These are phyloP conservation scores for Diaphora mendica DNA, from an alignment of 2,888 invertebrate genomes.

Conservation along the genomic window DNA sequence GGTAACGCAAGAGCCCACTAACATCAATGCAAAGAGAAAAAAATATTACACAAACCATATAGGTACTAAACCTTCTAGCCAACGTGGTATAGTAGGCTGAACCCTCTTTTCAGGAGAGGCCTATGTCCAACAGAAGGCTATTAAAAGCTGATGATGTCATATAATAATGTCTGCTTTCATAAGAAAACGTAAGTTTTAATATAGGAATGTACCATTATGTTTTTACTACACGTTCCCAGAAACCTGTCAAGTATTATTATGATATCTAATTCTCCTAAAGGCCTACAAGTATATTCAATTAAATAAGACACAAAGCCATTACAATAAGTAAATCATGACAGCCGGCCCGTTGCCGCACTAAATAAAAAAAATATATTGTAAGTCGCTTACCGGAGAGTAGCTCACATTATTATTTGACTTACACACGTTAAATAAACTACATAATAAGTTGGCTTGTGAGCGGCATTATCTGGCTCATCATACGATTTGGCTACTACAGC, in stretches of 20 bases:
- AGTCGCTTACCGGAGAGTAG: slow-evolving; percentile 7
- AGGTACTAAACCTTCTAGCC: neutral
- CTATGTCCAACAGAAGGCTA: too few species aligned
- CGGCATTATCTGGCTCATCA: slow-evolving; percentile 1
- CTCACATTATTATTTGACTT: slow-evolving; percentile 5
- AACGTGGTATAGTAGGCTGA: neutral
- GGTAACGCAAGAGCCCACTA: neutral
- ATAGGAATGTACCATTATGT: neutral
- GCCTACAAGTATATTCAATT: slow-evolving; percentile 4
- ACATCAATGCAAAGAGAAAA: neutral
- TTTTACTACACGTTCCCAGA: neutral
- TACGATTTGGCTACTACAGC: neutral
- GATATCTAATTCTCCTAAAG: neutral
- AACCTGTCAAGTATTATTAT: neutral
- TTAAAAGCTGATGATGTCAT: too few species aligned
- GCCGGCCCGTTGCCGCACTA: slow-evolving; percentile 6
- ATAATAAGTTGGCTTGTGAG: slow-evolving; percentile 1
- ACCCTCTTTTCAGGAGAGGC: too few species aligned
- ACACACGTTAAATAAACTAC: slow-evolving; percentile 5
- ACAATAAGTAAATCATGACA: slow-evolving; percentile 20
- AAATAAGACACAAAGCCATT: slow-evolving; percentile 14
- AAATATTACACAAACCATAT: neutral
- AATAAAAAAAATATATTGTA: slow-evolving; percentile 15
- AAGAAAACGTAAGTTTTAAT: too few species aligned
- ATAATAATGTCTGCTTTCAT: too few species aligned